A percentile compares a stretch with the other conserved stretches of the same genome.
These are phyloP conservation scores for Fulica atra DNA, from an alignment of 2,113 vertebrate species.

Conservation along the genomic window DNA sequence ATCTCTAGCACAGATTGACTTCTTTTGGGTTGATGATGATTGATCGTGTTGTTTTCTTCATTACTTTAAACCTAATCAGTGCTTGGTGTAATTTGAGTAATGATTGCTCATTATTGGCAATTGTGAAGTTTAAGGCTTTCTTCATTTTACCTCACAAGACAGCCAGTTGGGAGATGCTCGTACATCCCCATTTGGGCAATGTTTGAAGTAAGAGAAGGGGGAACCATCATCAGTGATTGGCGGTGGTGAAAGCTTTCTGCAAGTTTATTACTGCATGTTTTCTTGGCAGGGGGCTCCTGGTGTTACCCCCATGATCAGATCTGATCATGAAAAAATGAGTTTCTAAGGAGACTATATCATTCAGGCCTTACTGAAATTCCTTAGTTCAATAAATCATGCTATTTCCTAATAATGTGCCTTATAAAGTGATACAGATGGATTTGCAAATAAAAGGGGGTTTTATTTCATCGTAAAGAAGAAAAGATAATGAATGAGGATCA, in stretches of 20 bases:
- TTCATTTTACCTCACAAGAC: slow-evolving; percentile 83
- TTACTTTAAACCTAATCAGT: slow-evolving; percentile 99
- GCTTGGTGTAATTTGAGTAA: slow-evolving; percentile 98
- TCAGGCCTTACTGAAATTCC: slow-evolving; percentile 57
- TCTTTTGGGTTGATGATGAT: slow-evolving; percentile 95
- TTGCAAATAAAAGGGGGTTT: slow-evolving; percentile 26
- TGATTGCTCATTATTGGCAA: slow-evolving; percentile 98
- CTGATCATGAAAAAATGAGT: slow-evolving; percentile 13
- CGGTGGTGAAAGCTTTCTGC: slow-evolving; percentile 26
- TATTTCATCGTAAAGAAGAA: neutral
- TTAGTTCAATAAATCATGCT: slow-evolving; percentile 70
- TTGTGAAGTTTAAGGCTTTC: slow-evolving; percentile 93
- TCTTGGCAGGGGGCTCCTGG: slow-evolving; percentile 38
- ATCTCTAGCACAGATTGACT: slow-evolving; percentile 80
- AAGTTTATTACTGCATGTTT: slow-evolving; percentile 42
- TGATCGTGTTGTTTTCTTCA: slow-evolving; percentile 99
- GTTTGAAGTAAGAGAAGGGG: slow-evolving; percentile 12
- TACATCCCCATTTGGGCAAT: slow-evolving; percentile 61
- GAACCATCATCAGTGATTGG: slow-evolving; percentile 36
- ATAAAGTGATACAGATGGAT: slow-evolving; percentile 65
- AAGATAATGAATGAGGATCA: slow-evolving; percentile 59
- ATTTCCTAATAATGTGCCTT: slow-evolving; percentile 58
- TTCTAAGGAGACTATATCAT: slow-evolving; percentile 46
- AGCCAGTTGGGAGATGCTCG: slow-evolving; percentile 79
- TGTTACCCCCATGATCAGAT: slow-evolving; percentile 50